A percentile compares a stretch with the other conserved stretches of the same genome.
Evolutionary conservation across 2,888 invertebrate genomes (phyloP).

Genomic region (Epistrophe grossulariae): DNA sequence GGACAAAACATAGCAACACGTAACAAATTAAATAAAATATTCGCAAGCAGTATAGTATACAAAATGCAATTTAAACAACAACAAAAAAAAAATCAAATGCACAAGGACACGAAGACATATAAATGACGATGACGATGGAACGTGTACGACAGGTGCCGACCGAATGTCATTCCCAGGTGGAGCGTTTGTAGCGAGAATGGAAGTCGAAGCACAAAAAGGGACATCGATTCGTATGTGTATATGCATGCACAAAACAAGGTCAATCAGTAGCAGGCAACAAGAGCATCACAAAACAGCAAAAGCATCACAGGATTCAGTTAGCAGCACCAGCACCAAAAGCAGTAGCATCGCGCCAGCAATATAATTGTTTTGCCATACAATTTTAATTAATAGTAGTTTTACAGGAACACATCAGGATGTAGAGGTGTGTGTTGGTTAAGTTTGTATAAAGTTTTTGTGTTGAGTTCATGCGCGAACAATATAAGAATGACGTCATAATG

Average conservation of each 20-base stretch:
- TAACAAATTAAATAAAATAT: conserved; percentile 57
- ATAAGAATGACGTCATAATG: conserved; percentile 67
- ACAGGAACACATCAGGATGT: conserved; percentile 32
- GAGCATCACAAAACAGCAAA: conserved; percentile 58
- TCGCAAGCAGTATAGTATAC: conserved; percentile 68
- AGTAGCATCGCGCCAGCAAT: conserved; percentile 38
- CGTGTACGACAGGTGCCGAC: conserved; percentile 67
- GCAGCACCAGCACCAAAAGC: not conserved
- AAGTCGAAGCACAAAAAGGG: conserved; percentile 32
- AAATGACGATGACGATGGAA: conserved; percentile 72
- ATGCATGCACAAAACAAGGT: conserved; percentile 71
- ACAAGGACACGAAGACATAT: conserved; percentile 75
- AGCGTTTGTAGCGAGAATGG: conserved; percentile 44
- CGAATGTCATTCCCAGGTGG: conserved; percentile 71
- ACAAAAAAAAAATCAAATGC: conserved; percentile 59
- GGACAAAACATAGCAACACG: conserved; percentile 73
- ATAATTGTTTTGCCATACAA: conserved; percentile 71
- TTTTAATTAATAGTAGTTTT: conserved; percentile 70
- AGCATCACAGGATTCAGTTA: conserved; percentile 40
- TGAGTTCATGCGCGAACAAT: conserved; percentile 72
- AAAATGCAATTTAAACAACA: conserved; percentile 56
- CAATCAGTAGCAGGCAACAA: conserved; percentile 64
- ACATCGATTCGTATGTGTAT: conserved; percentile 49
- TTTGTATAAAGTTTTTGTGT: not conserved
- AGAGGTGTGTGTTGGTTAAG: conserved; percentile 35